These are phyloP conservation scores for Bembecia ichneumoniformis DNA, from an alignment of 2,888 invertebrate species.

Conservation along the genomic window DNA sequence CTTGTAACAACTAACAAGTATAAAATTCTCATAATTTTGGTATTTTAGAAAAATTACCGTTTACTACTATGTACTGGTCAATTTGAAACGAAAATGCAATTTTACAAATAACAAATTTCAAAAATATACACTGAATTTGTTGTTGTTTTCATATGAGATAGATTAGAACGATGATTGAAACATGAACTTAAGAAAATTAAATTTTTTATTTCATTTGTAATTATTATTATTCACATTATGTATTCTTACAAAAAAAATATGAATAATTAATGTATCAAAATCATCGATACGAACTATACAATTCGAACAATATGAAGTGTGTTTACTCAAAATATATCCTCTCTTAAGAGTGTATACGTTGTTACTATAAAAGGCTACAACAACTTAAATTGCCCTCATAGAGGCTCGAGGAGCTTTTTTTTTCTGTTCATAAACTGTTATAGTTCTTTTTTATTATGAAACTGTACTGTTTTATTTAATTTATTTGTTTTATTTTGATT, in stretches of 20 bases:
- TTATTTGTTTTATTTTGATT: constrained; percentile 44
- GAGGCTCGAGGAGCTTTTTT: constrained; percentile 40
- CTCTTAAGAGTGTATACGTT: constrained; percentile 37
- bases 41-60: too few relatives aligned
- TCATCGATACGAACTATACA: constrained; percentile 17
- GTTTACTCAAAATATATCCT: constrained; percentile 64
- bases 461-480: constrained; percentile 41
- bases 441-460: constrained; percentile 44
- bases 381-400: constrained; percentile 45
- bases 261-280: constrained; percentile 34
- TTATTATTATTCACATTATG: too few relatives aligned
- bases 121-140: too few relatives aligned
- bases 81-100: too few relatives aligned
- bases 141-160: too few relatives aligned
- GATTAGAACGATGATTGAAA: too few relatives aligned
- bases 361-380: constrained; percentile 46
- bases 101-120: too few relatives aligned
- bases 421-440: constrained; percentile 24
- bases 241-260: background rate
- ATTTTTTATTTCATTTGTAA: too few relatives aligned
- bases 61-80: too few relatives aligned
- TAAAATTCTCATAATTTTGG: too few relatives aligned
- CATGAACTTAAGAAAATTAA: too few relatives aligned
- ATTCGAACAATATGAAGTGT: constrained; percentile 48
- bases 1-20: too few relatives aligned